phyloP scores from a whole-genome alignment of 2,888 invertebrate genomes.

The Frankliniella fusca region DNA sequence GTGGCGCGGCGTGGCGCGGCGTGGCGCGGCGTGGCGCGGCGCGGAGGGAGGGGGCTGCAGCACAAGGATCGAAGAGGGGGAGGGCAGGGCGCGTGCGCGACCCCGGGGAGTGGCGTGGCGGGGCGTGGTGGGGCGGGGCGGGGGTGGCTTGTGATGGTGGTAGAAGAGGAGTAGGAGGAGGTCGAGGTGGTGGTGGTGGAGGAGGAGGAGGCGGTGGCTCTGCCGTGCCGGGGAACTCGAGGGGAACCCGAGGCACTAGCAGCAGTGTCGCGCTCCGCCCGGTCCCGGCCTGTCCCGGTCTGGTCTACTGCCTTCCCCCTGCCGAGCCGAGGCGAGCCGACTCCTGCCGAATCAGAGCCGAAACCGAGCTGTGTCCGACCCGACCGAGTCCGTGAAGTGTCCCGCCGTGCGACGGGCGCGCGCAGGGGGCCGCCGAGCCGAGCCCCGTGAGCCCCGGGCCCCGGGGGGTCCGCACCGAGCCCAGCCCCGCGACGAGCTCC shows the following conservation, averaged over 20 bases:
- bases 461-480: too few species aligned
- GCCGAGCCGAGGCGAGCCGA: constrained; percentile 2
- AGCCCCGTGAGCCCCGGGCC: too few species aligned
- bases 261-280: constrained; percentile 13
- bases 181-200: not conserved
- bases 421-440: too few species aligned
- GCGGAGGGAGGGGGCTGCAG: not conserved
- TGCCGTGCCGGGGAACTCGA: not conserved
- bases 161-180: too few species aligned
- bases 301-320: constrained; percentile 11
- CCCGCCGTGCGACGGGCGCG: too few species aligned
- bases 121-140: too few species aligned
- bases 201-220: constrained; percentile 4
- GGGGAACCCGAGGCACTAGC: not conserved
- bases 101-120: not conserved
- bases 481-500: not conserved
- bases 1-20: not conserved
- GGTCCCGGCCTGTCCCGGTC: constrained; percentile 18
- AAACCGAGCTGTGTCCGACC: too few species aligned
- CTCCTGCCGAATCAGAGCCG: too few species aligned
- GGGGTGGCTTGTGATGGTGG: too few species aligned
- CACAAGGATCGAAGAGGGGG: constrained; percentile 15
- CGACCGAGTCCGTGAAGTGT: too few species aligned
- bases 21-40: not conserved
- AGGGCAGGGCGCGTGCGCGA: constrained; percentile 14